phyloP scores from a whole-genome alignment of 1,140 invertebrate species.

The Lordiphosa clarofinis region DNA sequence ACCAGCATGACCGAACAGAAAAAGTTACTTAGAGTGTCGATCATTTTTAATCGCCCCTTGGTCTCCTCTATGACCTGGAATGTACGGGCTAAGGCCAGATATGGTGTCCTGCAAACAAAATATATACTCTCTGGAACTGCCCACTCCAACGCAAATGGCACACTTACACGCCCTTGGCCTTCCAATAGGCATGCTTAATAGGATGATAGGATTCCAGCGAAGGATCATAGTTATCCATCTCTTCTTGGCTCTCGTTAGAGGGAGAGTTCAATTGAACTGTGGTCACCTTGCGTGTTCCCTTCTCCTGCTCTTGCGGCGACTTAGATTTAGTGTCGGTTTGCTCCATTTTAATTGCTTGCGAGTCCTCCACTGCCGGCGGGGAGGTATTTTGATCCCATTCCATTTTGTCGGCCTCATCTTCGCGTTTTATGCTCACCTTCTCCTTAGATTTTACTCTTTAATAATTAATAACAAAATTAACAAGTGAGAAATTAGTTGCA shows the following conservation, averaged over 20 bases:
- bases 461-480: neutral
- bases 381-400: neutral
- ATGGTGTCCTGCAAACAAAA: slow-evolving; percentile 87
- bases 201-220: slow-evolving; percentile 90
- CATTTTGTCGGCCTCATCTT: slow-evolving; percentile 20
- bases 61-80: slow-evolving; percentile 95
- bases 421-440: slow-evolving; percentile 17
- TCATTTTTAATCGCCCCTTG: slow-evolving; percentile 94
- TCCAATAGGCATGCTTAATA: slow-evolving; percentile 94
- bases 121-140: neutral
- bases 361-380: neutral
- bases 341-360: slow-evolving; percentile 14
- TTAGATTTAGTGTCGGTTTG: neutral
- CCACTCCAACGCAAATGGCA: neutral
- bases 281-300: slow-evolving; percentile 16
- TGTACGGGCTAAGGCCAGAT: slow-evolving; percentile 94
- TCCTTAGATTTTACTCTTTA: slow-evolving; percentile 19
- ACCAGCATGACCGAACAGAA: slow-evolving; percentile 95
- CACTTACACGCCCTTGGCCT: slow-evolving; percentile 85
- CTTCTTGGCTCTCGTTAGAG: slow-evolving; percentile 20
- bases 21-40: slow-evolving; percentile 96
- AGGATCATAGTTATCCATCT: slow-evolving; percentile 87
- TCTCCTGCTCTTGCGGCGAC: neutral
- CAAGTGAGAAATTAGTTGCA: neutral
- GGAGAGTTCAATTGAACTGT: slow-evolving; percentile 38